Conservation (phyloP, 2,113 vertebrate species). For the Archocentrus centrarchus region DNA sequence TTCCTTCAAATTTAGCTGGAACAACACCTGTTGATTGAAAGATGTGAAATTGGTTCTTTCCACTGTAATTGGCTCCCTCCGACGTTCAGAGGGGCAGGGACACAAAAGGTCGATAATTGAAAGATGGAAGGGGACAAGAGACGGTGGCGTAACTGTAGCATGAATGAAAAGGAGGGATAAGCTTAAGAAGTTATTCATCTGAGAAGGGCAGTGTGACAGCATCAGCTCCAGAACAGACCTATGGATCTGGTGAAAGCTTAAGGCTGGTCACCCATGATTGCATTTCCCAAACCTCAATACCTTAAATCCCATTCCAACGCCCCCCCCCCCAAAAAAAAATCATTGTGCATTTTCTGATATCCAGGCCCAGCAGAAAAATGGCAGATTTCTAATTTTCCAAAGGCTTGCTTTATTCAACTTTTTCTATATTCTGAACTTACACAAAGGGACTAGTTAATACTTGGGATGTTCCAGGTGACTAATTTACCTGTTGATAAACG, state of each 20-base stretch:
- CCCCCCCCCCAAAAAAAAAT: background rate
- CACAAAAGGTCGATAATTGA: constrained; percentile 17
- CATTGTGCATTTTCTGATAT: background rate
- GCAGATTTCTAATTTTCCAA: constrained; percentile 13
- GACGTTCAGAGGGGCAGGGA: constrained; percentile 9
- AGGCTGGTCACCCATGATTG: constrained; percentile 45
- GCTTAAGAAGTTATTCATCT: constrained; percentile 55
- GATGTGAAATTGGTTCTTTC: constrained; percentile 1
- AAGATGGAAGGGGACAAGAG: constrained; percentile 15
- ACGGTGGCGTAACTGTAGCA: background rate
- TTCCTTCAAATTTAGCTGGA: constrained; percentile 16
- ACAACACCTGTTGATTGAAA: constrained; percentile 70
- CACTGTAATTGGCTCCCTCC: constrained; percentile 62
- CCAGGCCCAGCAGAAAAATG: background rate
- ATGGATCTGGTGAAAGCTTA: constrained; percentile 45
- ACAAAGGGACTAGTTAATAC: constrained; percentile 20
- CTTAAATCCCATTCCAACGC: constrained; percentile 14
- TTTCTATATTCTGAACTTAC: background rate
- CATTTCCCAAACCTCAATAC: constrained; percentile 32
- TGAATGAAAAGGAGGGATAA: constrained; percentile 51
- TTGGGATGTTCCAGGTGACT: background rate
- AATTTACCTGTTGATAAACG: background rate
- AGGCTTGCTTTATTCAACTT: background rate
- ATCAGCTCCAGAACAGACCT: constrained; percentile 41
- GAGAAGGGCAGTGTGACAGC: constrained; percentile 70